A percentile compares a stretch with the other conserved stretches of the same genome.
These are phyloP conservation scores for Silurus glanis DNA, from an alignment of 2,113 vertebrate species.

Conservation along the genomic window DNA sequence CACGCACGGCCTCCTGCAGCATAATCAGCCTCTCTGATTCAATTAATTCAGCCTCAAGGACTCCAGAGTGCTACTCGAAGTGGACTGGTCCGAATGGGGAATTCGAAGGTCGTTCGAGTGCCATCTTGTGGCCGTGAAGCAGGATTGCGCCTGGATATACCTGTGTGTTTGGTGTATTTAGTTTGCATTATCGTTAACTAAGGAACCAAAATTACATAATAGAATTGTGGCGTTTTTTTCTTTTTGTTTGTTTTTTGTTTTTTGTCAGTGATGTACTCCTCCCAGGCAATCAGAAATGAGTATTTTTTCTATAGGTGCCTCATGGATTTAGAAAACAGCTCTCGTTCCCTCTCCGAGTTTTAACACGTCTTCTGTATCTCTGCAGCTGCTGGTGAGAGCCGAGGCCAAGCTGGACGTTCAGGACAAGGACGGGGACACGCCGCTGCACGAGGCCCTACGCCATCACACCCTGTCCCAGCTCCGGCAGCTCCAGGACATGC, in stretches of 20 bases:
- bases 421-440: slow-evolving; percentile 98
- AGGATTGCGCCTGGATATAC: slow-evolving; percentile 52
- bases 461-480: slow-evolving; percentile 97
- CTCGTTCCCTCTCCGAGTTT: not conserved
- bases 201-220: too few species aligned
- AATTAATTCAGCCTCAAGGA: slow-evolving; percentile 57
- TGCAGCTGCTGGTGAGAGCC: slow-evolving; percentile 91
- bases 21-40: slow-evolving; percentile 58
- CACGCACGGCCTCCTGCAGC: slow-evolving; percentile 61
- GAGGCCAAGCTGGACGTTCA: slow-evolving; percentile 98
- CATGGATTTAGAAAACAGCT: not conserved
- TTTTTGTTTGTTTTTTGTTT: not conserved
- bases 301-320: not conserved
- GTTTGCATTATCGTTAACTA: too few species aligned
- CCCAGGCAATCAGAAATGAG: not conserved
- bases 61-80: slow-evolving; percentile 44
- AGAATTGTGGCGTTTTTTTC: too few species aligned
- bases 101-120: slow-evolving; percentile 61
- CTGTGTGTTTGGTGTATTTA: too few species aligned
- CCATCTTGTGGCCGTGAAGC: slow-evolving; percentile 73
- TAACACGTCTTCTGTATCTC: slow-evolving; percentile 20
- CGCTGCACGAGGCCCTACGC: slow-evolving; percentile 94
- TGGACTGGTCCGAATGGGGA: slow-evolving; percentile 16
- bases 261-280: not conserved
- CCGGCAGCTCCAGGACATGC: slow-evolving; percentile 98